Base-by-base conservation (phyloP, 2,797 vertebrate species). In the Typhlichthys eigenmanni region DNA sequence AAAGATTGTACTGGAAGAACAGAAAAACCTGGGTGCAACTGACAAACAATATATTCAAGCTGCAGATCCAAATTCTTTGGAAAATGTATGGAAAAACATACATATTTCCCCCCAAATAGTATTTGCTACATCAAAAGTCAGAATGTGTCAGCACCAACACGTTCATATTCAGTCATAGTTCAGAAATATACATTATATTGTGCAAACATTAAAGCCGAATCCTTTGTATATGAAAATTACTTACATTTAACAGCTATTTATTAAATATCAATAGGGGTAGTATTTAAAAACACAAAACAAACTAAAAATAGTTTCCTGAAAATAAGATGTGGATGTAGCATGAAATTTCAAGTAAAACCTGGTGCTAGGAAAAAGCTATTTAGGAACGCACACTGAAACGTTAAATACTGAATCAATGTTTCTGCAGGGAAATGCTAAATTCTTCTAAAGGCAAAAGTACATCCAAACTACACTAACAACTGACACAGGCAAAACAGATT, bases 181-280 rank as follows among this genome's bases (percentile, higher is more conserved):
- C 47, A 43, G 3, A 60, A 49, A 58, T 13, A 55, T 8, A 66
- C 13, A 24, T 62, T 66, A 64, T 66, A 81, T 85, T 83, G 87
- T 84, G 84, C 83, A 84, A 80, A 66, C 60, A 19, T 73, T 65
- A 62, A 63, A 78, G 66, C 67, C 48, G 4, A 12, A 47, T 78
- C 47, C 56, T 71, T 66, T 50, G 63, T 45, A 62, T 14, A 43
- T 29, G 24, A 29, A 29, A 29, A 29, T 43, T 10, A 43, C 38
- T 10, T 43, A 9, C 9, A 9, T 38, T 38, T 38, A 38, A 2
- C 38, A 43, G 38, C 7, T 43, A 43, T 43, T 43, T 43, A 43
- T 43, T 43, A 43, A 43, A 43, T 43, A 7, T 9, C 38, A 43
- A 43, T 43, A 43, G 38, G 38, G 38, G 38, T 43, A 43, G 12